Evolutionary conservation across 1,140 invertebrate species (phyloP), one percentile per base, ranked within the genome.

Genomic region (Drosophila nasuta): DNA sequence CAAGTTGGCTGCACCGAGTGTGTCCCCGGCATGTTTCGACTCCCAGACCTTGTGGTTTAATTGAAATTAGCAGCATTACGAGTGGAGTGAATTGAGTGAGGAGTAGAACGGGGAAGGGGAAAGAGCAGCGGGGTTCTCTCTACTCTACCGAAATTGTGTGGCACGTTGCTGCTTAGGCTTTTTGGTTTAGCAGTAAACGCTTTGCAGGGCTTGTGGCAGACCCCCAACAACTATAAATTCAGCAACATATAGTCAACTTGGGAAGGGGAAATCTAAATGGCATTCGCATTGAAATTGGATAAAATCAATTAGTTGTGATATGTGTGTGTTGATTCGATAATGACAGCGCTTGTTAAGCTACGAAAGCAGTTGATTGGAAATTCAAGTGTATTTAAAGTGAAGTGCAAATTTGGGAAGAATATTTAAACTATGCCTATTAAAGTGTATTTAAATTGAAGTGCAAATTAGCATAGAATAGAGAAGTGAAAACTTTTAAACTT

Each of bases 21-120:
- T 79, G 76, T 76, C 43, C 51, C 41, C 49, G 81, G 68, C 60
- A 71, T 72, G 60, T 65, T 45, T n/a, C 41, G 10, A 41, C 8
- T 33, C 49, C 58, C 58, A 45, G 69, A 49, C 45, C 66, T 78
- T 79, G 75, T 69, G 71, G 82, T 82, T 79, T 88, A 87, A 87
- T 87, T 87, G 82, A 87, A 87, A 87, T 88, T 87, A 87, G 82
- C 76, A 79, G 68, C 72, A 67, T 73, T 78, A 56, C 58, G 46
- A 10, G 17, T 8, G 28, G 15, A 5, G 28, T 7, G 46, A 2
- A 13, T 11, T 20, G 25, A 2, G 35, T 2, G 5, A 10, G 6
- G 52, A 5, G 1, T 1, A 11, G 13, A 2, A 20, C 30, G 25
- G 7, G 3, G 33, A 1, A 3, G 20, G 3, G 20, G 20, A 25